These are phyloP conservation scores for Rhinoraja longicauda DNA, from an alignment of 2,797 vertebrate genomes.

Conservation along the genomic window DNA sequence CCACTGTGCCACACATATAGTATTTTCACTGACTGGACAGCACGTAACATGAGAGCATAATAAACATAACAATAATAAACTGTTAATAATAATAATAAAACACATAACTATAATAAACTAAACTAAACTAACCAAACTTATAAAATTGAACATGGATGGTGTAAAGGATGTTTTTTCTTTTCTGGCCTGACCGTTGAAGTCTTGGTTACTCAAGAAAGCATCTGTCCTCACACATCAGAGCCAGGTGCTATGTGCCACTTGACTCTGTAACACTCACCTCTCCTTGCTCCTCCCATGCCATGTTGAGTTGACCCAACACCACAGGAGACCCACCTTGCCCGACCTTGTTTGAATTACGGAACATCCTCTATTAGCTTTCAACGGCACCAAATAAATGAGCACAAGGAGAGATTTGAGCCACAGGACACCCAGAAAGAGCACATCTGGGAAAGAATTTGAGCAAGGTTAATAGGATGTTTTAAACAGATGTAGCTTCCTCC, in stretches of 20 bases:
- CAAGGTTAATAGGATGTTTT: neutral
- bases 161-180: too few relatives aligned
- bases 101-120: too few relatives aligned
- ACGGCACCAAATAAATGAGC: neutral
- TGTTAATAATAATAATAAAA: too few relatives aligned
- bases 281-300: neutral
- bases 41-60: too few relatives aligned
- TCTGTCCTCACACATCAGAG: neutral
- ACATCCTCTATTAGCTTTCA: neutral
- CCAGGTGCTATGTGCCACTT: neutral
- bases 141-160: too few relatives aligned
- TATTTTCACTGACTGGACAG: too few relatives aligned
- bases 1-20: too few relatives aligned
- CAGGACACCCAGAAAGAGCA: neutral
- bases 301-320: neutral
- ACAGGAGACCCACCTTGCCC: neutral
- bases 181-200: neutral
- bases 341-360: neutral
- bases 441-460: constrained; percentile 1
- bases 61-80: too few relatives aligned
- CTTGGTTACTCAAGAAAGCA: neutral
- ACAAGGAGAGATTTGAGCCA: neutral
- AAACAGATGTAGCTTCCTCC: neutral
- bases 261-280: neutral
- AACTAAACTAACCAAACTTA: too few relatives aligned